Evolutionary conservation across 2,888 invertebrate genomes (phyloP), one percentile per base, ranked within the genome.

Genomic region (Crematogaster levior): DNA sequence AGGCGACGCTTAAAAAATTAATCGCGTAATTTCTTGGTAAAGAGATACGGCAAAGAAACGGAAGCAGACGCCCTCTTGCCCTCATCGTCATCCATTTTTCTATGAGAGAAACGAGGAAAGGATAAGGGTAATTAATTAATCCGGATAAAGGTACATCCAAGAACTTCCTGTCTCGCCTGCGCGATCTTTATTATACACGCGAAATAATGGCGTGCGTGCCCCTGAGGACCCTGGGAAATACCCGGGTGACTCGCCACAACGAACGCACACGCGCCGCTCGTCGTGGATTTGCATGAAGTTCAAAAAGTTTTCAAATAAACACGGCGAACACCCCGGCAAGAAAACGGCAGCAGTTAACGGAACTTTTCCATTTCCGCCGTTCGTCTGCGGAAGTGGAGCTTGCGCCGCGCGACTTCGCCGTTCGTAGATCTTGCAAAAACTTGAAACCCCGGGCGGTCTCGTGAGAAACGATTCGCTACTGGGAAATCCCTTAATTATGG

Each of bases 231-330:
- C 63, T 82, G 81, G 80, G 56, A 66, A 86, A 89, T 88, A 88
- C 85, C 88, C 80, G 87, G 43, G 87, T 85, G 88, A 89, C 90
- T 91, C 85, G 61, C 60, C 74, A 84, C 90, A 90, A 90, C 87
- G 90, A 90, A 40, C 40, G 74, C 85, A 83, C 82, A 30, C 72
- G 53, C 60, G 66, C 58, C 56, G 68, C 40, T 66, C 63, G 74
- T 75, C 77, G 72, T 83, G 90, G 86, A 91, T 89, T 91, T 91
- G 85, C 90, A 90, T 88, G 58, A 84, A 86, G 86, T 88, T 86
- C 51, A 60, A 43, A 84, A 90, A 90, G 84, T 90, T 89, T 86
- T 84, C 90, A 89, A 88, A 90, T 90, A 90, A 90, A 89, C 89
- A 88, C 90, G 84, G 81, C 80, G 43, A 56, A 89, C 82, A 83